These are phyloP conservation scores for Dinoponera quadriceps DNA, from an alignment of 1,140 invertebrate species.

Conservation along the genomic window DNA sequence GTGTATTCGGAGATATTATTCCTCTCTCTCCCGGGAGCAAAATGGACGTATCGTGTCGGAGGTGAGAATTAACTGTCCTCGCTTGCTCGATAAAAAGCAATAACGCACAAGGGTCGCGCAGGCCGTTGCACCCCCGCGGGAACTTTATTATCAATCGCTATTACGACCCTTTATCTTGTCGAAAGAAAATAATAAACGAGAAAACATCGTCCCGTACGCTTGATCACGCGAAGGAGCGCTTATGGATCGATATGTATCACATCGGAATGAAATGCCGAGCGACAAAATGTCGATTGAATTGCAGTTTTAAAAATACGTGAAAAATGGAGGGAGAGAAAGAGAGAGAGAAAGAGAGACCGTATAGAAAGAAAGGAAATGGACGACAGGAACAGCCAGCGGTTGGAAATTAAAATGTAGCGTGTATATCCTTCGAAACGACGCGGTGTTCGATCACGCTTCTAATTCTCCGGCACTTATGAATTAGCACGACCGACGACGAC, in stretches of 20 bases:
- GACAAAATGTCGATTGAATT: too few relatives aligned
- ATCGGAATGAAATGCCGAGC: too few relatives aligned
- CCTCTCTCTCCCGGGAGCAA: not conserved
- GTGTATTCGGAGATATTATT: slow-evolving; percentile 5
- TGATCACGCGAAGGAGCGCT: too few relatives aligned
- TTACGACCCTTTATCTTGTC: not conserved
- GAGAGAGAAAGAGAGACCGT: not conserved
- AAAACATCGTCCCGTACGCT: too few relatives aligned
- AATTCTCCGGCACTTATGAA: slow-evolving; percentile 14
- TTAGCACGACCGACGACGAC: slow-evolving; percentile 10
- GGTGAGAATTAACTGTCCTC: not conserved
- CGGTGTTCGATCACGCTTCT: slow-evolving; percentile 1
- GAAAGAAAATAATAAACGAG: too few relatives aligned
- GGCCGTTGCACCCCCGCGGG: too few relatives aligned
- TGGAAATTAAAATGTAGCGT: slow-evolving; percentile 24
- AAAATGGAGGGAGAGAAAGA: not conserved
- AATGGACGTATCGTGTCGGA: not conserved
- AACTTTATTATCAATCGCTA: not conserved
- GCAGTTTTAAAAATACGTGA: not conserved
- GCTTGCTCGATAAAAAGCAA: not conserved
- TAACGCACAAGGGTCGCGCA: not conserved
- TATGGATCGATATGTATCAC: too few relatives aligned
- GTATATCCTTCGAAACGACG: not conserved
- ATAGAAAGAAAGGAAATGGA: not conserved
- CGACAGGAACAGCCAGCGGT: not conserved